Conservation (phyloP, 2,888 invertebrate species). For the Digitonthophagus gazella region DNA sequence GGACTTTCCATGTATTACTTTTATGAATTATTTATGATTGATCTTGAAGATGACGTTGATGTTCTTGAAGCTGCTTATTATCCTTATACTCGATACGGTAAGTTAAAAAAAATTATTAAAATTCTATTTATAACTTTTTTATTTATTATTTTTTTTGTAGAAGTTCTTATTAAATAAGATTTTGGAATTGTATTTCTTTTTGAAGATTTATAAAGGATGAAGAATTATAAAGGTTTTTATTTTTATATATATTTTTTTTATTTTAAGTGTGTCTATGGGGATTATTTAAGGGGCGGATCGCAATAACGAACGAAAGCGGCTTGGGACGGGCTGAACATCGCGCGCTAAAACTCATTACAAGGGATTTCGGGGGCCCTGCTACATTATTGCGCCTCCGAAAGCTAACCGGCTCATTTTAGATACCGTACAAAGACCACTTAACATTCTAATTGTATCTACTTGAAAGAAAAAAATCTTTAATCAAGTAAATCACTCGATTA, state of each 20-base stretch:
- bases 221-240: no score
- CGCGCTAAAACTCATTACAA: not conserved
- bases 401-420: not conserved
- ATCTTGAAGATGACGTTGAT: slow-evolving; percentile 1
- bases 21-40: slow-evolving; percentile 1
- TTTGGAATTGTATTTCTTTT: no score
- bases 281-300: not conserved
- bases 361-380: not conserved
- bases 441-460: not conserved
- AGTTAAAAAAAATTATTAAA: no score
- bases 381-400: not conserved
- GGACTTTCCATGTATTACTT: not conserved
- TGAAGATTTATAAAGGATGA: no score
- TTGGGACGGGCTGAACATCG: not conserved
- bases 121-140: not conserved
- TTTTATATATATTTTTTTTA: no score
- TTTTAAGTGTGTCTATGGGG: not conserved
- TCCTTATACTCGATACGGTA: slow-evolving; percentile 6
- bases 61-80: slow-evolving; percentile 8
- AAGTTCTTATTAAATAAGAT: not conserved
- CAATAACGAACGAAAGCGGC: not conserved
- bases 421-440: not conserved
- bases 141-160: not conserved
- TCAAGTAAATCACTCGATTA: no score
- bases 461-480: not conserved